phyloP scores from a whole-genome alignment of 2,797 vertebrate genomes.

The Coluber constrictor region DNA sequence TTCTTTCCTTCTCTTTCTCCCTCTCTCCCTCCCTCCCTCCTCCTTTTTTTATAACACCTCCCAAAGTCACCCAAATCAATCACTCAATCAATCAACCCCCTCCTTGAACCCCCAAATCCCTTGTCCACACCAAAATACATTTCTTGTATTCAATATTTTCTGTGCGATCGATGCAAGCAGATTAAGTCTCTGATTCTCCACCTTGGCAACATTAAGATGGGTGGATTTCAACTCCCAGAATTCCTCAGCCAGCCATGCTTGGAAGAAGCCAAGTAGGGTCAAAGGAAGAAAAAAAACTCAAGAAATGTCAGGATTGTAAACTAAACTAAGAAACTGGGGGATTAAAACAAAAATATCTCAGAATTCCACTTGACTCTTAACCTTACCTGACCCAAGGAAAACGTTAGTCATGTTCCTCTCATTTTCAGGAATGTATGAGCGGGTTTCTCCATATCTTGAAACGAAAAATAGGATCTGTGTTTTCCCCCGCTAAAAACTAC shows the following conservation, averaged over 20 bases:
- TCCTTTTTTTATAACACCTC: neutral
- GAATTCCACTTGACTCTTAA: neutral
- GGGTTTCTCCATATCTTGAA: slow-evolving; percentile 47
- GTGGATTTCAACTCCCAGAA: too few species aligned
- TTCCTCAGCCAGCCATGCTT: neutral
- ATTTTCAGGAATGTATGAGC: neutral
- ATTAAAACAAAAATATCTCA: neutral
- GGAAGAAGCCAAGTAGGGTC: neutral
- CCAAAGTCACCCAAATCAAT: neutral
- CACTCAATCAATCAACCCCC: neutral
- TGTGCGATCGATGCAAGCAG: neutral
- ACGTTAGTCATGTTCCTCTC: neutral
- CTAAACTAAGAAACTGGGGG: neutral
- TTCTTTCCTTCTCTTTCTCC: too few species aligned
- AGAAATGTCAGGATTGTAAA: neutral
- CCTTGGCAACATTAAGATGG: too few species aligned
- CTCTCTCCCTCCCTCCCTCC: too few species aligned
- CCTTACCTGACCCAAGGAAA: slow-evolving; percentile 11
- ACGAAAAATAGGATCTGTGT: slow-evolving; percentile 14
- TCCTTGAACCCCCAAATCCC: neutral
- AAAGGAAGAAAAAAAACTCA: neutral
- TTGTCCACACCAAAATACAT: neutral
- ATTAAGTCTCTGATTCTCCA: neutral
- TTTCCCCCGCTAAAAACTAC: slow-evolving; percentile 18
- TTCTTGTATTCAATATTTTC: neutral